Percentiles rank a stretch among this genome's conserved stretches.
phyloP scores from a whole-genome alignment of 2,888 invertebrate species.

The Unio pictorum region DNA sequence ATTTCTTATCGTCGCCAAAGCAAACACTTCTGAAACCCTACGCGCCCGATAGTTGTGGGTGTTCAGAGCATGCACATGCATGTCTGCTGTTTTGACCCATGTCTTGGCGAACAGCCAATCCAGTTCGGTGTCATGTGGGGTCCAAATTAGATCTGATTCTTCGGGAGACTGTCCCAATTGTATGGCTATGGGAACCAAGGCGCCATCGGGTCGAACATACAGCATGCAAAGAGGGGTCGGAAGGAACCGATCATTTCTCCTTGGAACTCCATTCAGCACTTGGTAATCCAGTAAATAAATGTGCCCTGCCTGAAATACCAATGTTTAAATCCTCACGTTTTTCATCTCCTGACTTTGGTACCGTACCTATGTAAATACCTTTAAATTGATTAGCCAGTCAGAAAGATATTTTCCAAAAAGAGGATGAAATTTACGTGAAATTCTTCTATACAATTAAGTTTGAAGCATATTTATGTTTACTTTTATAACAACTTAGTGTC shows the following conservation, averaged over 20 bases:
- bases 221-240: slow-evolving; percentile 28
- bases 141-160: slow-evolving; percentile 30
- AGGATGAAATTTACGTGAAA: too few species aligned
- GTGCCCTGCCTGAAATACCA: slow-evolving; percentile 24
- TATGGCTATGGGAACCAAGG: slow-evolving; percentile 33
- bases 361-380: too few species aligned
- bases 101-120: slow-evolving; percentile 33
- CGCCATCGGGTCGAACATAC: slow-evolving; percentile 21
- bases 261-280: slow-evolving; percentile 15
- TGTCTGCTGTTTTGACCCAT: slow-evolving; percentile 27
- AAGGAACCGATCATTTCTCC: slow-evolving; percentile 9
- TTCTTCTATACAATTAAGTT: too few species aligned
- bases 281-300: slow-evolving; percentile 29
- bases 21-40: slow-evolving; percentile 23
- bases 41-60: slow-evolving; percentile 25
- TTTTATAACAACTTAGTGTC: too few species aligned
- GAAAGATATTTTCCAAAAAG: too few species aligned
- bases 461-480: too few species aligned
- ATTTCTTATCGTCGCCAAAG: slow-evolving; percentile 22
- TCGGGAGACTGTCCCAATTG: slow-evolving; percentile 25
- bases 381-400: too few species aligned
- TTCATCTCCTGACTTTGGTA: too few species aligned
- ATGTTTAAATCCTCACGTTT: not conserved
- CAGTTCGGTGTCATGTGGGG: slow-evolving; percentile 23
- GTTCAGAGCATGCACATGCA: slow-evolving; percentile 27